Base-by-base conservation (phyloP, 2,888 invertebrate genomes). In the Cryptus viduatorius region DNA sequence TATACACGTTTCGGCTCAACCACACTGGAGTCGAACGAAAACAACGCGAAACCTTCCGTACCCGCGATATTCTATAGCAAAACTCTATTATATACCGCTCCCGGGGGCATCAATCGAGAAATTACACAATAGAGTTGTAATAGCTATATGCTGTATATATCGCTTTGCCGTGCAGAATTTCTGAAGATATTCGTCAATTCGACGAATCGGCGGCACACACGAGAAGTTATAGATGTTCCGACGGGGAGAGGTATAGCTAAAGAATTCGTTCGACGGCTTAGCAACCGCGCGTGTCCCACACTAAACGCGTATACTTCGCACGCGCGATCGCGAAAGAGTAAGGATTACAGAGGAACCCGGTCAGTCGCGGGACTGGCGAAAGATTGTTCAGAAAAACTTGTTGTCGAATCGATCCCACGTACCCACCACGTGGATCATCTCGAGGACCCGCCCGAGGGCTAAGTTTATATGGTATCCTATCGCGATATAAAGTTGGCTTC, bases 61-160 rank as follows among this genome's bases (percentile, higher is more conserved):
- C 50, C 50, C 2, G 50, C 16, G 50, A 50, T 50, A 16, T 19
- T 53, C 53, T 53, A 53, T 2, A 53, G 53, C 19, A 53, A 7
- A 53, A 53, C 56, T 24, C 67, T 68, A n/a, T 5, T 37, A 12
- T n/a, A 56, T 44, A n/a, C 59, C 56, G 29, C 44, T 61, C 46
- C 10, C 68, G 29, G 16, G 69, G 69, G 56, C 76, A 76, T 42
- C 53, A 46, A 53, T 71, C 46, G 46, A 77, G 46, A 44, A 31
- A 71, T 82, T 69, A 65, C 65, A 69, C 56, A 77, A 82, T 71
- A 56, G 10, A 46, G 10, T 76, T 7, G n/a, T 5, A 12, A 64
- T 19, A 42, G 24, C 50, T 8, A 5, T 56, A 29, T 29, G 16
- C 42, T 46, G 46, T 59, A 67, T 73, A 67, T 4, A 16, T 73